Evolutionary conservation across 1,140 invertebrate species (phyloP), one percentile per base, ranked within the genome.

Genomic region (Scylla paramamosain): DNA sequence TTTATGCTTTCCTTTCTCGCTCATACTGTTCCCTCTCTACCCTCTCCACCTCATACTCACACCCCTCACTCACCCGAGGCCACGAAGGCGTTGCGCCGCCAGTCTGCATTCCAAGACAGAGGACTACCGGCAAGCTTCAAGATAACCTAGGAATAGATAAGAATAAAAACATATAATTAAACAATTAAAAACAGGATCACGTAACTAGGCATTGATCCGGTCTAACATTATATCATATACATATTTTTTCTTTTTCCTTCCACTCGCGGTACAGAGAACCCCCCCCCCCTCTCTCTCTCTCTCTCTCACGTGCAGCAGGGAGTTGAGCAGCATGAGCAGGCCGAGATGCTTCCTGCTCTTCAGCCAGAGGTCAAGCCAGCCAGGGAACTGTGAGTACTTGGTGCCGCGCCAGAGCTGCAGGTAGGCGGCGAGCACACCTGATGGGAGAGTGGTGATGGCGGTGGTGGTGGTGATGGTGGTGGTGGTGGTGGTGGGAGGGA

Each of bases 341-440:
- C 96, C 96, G 4, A 96, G 59, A 32, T 96, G 95, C 84, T 96
- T 96, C 25, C 96, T 48, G 59, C 86, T 95, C 28, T 94, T 95
- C 25, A 96, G 59, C 96, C 96, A 96, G 46, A 82, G 88, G 92
- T 96, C 95, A 86, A 96, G 83, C 93, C 96, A 96, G 10, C 25
- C n/a, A 7, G 96, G 96, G 28, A 96, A 96, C 48, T 95, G 28
- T 6, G 91, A 96, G 88, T 96, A 96, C 87, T 96, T 96, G 52
- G 95, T 96, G 52, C 96, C 95, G 16, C 95, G 95, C 31, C 16
- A 48, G 91, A 96, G 48, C 93, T 96, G 93, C 20, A 96, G 28
- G 48, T 96, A 96, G 29, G 88, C 95, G 25, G 95, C 95, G 31
- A 96, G 12, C 45, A 94, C 93, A 48, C 95, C 95, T 83, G 93